Conservation (phyloP, 2,797 vertebrate species). For the Hephaestus fuliginosus region DNA sequence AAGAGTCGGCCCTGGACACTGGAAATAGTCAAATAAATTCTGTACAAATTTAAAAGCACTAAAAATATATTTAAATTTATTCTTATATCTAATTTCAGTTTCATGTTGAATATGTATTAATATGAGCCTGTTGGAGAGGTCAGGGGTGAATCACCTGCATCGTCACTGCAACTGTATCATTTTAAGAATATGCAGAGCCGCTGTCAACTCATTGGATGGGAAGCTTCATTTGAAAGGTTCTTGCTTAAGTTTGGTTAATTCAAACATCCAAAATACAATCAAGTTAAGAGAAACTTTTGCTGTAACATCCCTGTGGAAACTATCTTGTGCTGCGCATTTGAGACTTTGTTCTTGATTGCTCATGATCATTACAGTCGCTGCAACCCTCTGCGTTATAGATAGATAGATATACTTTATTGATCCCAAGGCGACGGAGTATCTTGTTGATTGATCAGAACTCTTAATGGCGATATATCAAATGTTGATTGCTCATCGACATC, state of each 20-base stretch:
- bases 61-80: background rate
- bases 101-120: background rate
- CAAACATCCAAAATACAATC: background rate
- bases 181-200: background rate
- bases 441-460: background rate
- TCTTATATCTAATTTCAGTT: too few species aligned
- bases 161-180: too few species aligned
- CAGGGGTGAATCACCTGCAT: background rate
- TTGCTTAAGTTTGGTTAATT: background rate
- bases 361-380: background rate
- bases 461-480: background rate
- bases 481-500: background rate
- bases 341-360: background rate
- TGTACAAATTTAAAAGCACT: background rate
- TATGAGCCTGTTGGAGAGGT: background rate
- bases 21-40: background rate
- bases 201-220: background rate
- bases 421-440: background rate
- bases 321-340: too few species aligned
- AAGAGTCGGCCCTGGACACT: background rate
- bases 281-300: background rate
- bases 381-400: background rate
- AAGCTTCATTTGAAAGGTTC: background rate
- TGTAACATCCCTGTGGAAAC: background rate
- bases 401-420: too few species aligned